Percentiles rank a stretch among this genome's conserved stretches.
These are phyloP conservation scores for Drosophila novamexicana DNA, from an alignment of 1,140 invertebrate genomes.

Conservation along the genomic window DNA sequence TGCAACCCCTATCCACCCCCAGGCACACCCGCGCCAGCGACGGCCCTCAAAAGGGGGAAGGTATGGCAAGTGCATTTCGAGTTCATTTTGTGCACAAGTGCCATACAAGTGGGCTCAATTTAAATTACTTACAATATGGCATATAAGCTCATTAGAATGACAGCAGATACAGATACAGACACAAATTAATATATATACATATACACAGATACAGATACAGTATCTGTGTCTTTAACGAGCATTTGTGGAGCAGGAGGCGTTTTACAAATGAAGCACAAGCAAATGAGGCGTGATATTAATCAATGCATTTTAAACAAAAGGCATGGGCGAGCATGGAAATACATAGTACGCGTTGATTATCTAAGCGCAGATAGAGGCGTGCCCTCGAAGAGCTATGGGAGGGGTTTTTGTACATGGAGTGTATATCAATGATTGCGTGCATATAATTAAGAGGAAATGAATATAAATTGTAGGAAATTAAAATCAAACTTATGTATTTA, in stretches of 20 bases:
- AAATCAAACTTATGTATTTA: conserved; percentile 1
- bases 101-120: conserved; percentile 59
- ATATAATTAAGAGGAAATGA: conserved; percentile 7
- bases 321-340: conserved; percentile 2
- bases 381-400: background rate
- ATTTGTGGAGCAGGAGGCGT: conserved; percentile 3
- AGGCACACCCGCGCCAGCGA: no score
- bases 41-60: background rate
- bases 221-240: conserved; percentile 17
- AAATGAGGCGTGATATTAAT: conserved; percentile 50
- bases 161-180: conserved; percentile 20
- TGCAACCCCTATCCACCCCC: background rate
- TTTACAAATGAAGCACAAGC: conserved; percentile 7
- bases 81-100: conserved; percentile 61
- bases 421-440: background rate
- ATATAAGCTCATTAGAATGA: conserved; percentile 57
- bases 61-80: conserved; percentile 49
- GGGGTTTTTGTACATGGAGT: background rate
- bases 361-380: background rate
- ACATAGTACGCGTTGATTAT: conserved; percentile 1
- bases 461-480: conserved; percentile 12
- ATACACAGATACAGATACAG: conserved; percentile 3
- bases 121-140: conserved; percentile 62
- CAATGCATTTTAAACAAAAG: conserved; percentile 40
- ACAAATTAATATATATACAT: conserved; percentile 7